Base-by-base conservation (phyloP, 1,140 invertebrate species). In the Papilio machaon region DNA sequence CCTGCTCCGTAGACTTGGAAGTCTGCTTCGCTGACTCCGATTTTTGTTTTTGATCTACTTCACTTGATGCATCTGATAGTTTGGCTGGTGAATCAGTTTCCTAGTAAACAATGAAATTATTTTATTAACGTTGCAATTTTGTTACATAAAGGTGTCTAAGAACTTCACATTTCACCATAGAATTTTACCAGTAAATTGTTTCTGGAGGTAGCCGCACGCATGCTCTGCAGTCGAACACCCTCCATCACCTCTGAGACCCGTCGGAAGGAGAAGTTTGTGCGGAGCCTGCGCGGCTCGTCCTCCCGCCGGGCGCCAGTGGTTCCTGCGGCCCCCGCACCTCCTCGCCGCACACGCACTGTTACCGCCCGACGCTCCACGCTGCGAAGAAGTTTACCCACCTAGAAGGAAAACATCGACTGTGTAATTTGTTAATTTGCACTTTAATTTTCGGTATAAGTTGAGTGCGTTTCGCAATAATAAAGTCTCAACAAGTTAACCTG, bases 261-360 rank as follows among this genome's bases (percentile, higher is more conserved):
- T 76, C 94, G 82, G 83, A 95, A 95, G 19, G 94, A 95, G 84
- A 95, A 95, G 83, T 95, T 95, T 46, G 91, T 90, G 30, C 82
- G 78, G 82, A 47, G 96, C 91, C 94, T 97, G 97, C 38, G 95
- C 95, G 43, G 97, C 96, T 90, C 97, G 96, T 87, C 90, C n/a
- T 91, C 88, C 46, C 89, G 81, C 7, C 89, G 82, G 2, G 87
- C 81, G 0, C 83, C 80, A 3, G 87, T 84, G 10, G 86, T 90
- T 11, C 91, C 92, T 1, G 84, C 77, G 2, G 88, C 85, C 8
- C 87, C 88, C 9, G 83, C 54, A 9, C 91, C 91, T 4, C 92
- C 93, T 46, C 93, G 87, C 1, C 91, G 88, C 43, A 94, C 91
- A 5, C 93, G 88, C 19, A 94, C 92, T 10, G 91, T 94, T 5